Evolutionary conservation across 2,888 invertebrate genomes (phyloP).

Genomic region (Heliothis peltigera): DNA sequence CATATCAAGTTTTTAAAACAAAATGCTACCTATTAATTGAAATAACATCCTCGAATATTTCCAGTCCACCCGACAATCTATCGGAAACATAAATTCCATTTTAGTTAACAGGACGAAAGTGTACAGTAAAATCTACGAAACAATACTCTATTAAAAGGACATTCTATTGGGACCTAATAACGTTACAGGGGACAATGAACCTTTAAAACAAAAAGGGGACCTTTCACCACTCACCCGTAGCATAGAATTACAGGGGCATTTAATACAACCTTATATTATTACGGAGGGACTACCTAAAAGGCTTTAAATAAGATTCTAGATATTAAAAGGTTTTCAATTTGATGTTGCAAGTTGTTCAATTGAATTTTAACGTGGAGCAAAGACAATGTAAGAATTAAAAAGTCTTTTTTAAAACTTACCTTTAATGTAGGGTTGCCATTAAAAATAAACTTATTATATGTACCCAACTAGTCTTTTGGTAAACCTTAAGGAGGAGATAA

Average conservation of each 20-base stretch:
- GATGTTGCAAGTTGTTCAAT: background rate
- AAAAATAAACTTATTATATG: no score
- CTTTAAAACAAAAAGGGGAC: constrained; percentile 48
- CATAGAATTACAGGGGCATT: constrained; percentile 40
- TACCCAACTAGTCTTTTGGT: no score
- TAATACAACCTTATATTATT: no score
- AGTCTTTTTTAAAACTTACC: background rate
- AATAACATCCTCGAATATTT: background rate
- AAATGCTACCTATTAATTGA: background rate
- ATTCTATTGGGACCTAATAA: constrained; percentile 37
- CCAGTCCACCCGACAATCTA: background rate
- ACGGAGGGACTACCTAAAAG: constrained; percentile 25
- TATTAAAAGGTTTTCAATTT: constrained; percentile 34
- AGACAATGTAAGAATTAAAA: background rate
- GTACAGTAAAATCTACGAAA: constrained; percentile 12
- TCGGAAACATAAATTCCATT: constrained; percentile 1
- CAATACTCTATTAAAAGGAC: constrained; percentile 15
- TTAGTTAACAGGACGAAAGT: constrained; percentile 10
- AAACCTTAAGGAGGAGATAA: no score
- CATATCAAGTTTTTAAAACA: no score
- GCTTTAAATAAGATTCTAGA: constrained; percentile 42
- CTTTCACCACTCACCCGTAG: constrained; percentile 27
- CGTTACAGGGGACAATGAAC: constrained; percentile 37
- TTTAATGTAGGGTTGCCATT: background rate
- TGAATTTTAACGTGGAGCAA: background rate